Evolutionary conservation across 30 jellyfish, hydroid and myxozoan genomes (phyloP).

Genomic region (Catostylus mosaicus): DNA sequence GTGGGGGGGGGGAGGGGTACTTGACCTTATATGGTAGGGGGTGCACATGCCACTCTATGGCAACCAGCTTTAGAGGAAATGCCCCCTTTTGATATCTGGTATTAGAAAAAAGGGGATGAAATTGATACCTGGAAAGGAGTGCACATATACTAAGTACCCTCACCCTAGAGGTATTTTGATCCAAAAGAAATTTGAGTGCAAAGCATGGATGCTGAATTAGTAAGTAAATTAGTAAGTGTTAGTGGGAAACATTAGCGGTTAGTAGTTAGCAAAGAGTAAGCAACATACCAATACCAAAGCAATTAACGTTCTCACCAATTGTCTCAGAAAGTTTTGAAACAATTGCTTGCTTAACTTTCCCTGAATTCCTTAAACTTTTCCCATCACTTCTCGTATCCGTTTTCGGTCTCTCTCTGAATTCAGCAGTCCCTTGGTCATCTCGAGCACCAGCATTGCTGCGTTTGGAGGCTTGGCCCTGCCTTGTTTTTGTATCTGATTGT

Average conservation of each 20-base stretch:
- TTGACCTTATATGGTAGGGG: no score
- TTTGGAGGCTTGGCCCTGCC: background rate
- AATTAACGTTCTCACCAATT: constrained; percentile 80
- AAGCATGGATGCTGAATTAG: background rate
- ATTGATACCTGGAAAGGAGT: no score
- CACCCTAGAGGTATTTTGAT: no score
- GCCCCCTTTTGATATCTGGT: no score
- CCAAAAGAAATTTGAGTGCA: background rate
- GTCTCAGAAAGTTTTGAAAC: constrained; percentile 84
- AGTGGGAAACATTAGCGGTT: background rate
- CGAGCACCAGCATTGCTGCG: background rate
- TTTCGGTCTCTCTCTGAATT: constrained; percentile 12
- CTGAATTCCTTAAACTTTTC: constrained; percentile 40
- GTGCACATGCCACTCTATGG: no score
- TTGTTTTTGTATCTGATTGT: background rate
- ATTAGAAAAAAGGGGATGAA: no score
- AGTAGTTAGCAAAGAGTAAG: constrained; percentile 27
- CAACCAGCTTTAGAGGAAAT: no score
- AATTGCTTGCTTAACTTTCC: constrained; percentile 77
- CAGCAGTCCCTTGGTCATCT: constrained; percentile 8
- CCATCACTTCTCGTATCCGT: constrained; percentile 40
- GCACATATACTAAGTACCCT: no score
- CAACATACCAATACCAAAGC: constrained; percentile 72
- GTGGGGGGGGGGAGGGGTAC: no score
- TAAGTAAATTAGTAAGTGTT: no score